phyloP scores from a whole-genome alignment of 2,888 invertebrate genomes.

The Folsomia candida region DNA sequence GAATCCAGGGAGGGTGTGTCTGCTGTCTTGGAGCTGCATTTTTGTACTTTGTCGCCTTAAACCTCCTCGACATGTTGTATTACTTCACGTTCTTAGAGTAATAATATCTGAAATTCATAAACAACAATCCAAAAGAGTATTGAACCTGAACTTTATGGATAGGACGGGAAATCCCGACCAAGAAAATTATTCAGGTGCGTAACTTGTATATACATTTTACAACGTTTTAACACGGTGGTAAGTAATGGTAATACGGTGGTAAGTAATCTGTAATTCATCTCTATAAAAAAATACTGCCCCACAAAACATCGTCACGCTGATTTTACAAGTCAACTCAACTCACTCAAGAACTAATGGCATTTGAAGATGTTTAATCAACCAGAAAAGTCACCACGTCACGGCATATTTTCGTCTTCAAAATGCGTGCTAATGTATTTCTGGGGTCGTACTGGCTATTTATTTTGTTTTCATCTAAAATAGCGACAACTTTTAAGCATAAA shows the following conservation, averaged over 20 bases:
- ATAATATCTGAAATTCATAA: neutral
- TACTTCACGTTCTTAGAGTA: too few species aligned
- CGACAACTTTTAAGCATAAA: too few species aligned
- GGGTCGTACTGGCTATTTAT: too few species aligned
- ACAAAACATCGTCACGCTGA: neutral
- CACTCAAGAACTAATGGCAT: neutral
- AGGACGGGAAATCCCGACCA: neutral
- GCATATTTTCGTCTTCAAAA: too few species aligned
- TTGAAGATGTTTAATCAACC: neutral
- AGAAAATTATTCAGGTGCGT: too few species aligned
- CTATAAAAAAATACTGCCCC: neutral
- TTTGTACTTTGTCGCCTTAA: constrained; percentile 97
- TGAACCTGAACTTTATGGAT: too few species aligned
- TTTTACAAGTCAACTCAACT: neutral
- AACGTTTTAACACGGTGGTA: too few species aligned
- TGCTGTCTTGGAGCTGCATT: constrained; percentile 95
- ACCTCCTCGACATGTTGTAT: constrained; percentile 63
- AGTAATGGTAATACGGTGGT: too few species aligned
- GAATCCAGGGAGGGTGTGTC: constrained; percentile 81
- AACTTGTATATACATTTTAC: too few species aligned
- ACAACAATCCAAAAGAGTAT: neutral
- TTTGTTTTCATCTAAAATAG: too few species aligned
- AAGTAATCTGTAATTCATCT: too few species aligned
- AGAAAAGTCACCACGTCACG: neutral
- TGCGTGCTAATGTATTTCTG: too few species aligned